These are phyloP conservation scores for Nycticryphes semicollaris DNA, from an alignment of 2,113 vertebrate genomes.

Conservation along the genomic window DNA sequence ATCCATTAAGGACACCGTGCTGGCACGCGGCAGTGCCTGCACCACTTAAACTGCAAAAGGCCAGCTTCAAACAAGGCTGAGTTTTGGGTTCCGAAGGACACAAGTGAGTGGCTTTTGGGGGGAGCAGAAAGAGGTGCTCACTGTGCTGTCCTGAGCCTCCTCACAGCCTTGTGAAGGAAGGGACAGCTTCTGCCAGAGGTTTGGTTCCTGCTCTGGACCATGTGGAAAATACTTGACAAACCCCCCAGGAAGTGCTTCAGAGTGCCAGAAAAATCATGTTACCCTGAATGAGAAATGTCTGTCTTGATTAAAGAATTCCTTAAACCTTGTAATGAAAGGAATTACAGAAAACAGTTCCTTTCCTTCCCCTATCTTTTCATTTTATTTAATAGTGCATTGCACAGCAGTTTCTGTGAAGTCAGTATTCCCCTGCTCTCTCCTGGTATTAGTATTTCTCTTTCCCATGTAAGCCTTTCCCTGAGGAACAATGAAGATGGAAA, in stretches of 20 bases:
- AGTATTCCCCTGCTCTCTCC: not conserved
- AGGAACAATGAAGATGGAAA: slow-evolving; percentile 48
- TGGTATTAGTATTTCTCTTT: not conserved
- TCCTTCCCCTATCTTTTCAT: not conserved
- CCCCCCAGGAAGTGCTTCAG: not conserved
- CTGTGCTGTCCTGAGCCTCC: not conserved
- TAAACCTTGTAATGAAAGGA: not conserved
- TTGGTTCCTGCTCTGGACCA: not conserved
- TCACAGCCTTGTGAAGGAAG: not conserved
- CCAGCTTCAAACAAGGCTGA: not conserved
- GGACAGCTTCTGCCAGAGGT: not conserved
- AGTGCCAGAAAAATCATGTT: not conserved
- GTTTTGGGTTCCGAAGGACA: not conserved
- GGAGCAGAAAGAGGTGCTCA: not conserved
- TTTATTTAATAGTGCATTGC: not conserved
- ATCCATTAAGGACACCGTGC: slow-evolving; percentile 36
- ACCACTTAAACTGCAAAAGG: slow-evolving; percentile 16
- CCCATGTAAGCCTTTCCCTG: not conserved
- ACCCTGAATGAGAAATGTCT: not conserved
- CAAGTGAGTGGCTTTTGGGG: not conserved
- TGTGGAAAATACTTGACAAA: rapidly evolving
- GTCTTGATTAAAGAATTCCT: not conserved
- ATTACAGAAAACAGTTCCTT: not conserved
- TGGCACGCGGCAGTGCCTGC: not conserved
- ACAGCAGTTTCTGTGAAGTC: not conserved